Evolutionary conservation across 2,888 invertebrate species (phyloP), one percentile per base, ranked within the genome.

Genomic region (Carpatolechia fugitivella): DNA sequence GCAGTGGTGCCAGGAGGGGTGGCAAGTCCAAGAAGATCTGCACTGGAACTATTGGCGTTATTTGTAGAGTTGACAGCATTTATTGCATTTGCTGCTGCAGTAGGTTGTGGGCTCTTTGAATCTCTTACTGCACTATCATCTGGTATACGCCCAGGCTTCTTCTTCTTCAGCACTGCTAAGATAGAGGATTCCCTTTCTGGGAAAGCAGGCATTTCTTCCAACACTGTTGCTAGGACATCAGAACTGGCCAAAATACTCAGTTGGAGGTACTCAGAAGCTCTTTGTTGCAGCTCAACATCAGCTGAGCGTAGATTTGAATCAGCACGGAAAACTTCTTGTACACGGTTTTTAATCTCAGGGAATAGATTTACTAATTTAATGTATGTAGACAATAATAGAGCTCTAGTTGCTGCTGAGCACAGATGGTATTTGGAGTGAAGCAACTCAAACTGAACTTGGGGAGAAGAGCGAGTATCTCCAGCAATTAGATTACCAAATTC

Each of bases 131-230:
- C n/a, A 24, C 5, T 29, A 78, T 95, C 95, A 82, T 98, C 98
- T 53, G 97, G 97, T 62, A 98, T 96, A 60, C 98, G 93, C 0
- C 97, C 98, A 0, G 99, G 99, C 77, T 99, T 98, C 90, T 99
- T 99, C 91, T 99, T 99, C 90, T 99, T 99, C 72, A 99, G 91
- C 63, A 99, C 99, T 52, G 98, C 98, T 65, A 99, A 91, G 72
- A 99, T 98, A 11, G 98, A 98, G 59, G 98, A 99, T 87, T 99
- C 99, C 65, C 99, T 93, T 87, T 99, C 99, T 3, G 99, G 98
- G 90, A 99, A 99, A 52, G 99, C 99, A 60, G 99, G 99, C 99
- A 99, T 99, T 91, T 99, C 99, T 91, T 99, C 99, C 65, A 99
- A 90, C 51, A 99, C 99, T 52, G 99, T 99, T 20, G 99, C 99